phyloP scores from a whole-genome alignment of 2,113 vertebrate species.

The Sphyrna mokarran region DNA sequence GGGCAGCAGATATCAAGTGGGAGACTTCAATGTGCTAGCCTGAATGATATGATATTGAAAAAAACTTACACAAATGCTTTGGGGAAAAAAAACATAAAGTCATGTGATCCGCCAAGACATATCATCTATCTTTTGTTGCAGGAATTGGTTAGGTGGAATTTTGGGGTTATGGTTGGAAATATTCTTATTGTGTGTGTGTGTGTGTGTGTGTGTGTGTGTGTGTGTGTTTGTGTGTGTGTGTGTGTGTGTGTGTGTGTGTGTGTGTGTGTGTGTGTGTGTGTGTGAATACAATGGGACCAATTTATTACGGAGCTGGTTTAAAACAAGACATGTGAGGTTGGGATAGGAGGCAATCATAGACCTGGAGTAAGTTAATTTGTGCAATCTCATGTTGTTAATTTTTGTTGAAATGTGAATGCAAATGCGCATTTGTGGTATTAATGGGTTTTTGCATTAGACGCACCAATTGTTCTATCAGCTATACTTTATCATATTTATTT shows the following conservation, averaged over 20 bases:
- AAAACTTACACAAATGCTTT: neutral
- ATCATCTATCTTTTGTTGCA: neutral
- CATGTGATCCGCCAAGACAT: neutral
- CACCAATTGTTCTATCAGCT: neutral
- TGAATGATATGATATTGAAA: neutral
- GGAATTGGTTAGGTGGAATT: neutral
- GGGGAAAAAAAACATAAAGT: neutral
- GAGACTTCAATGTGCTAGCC: neutral
- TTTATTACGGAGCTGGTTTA: neutral
- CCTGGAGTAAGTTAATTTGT: neutral
- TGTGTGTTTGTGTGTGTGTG: neutral
- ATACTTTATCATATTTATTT: neutral
- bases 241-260: neutral
- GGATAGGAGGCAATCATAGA: neutral
- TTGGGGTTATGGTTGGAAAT: neutral
- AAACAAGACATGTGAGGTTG: neutral
- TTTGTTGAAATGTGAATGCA: neutral
- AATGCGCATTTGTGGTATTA: neutral
- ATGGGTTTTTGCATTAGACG: neutral
- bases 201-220: neutral
- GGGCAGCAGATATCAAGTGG: neutral
- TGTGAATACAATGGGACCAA: neutral
- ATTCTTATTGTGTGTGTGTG: neutral
- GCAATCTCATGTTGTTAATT: neutral
- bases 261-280: neutral